Percentiles rank a stretch among this genome's conserved stretches.
Evolutionary conservation across 2,113 vertebrate species (phyloP).

Genomic region (Hiodon alosoides): DNA sequence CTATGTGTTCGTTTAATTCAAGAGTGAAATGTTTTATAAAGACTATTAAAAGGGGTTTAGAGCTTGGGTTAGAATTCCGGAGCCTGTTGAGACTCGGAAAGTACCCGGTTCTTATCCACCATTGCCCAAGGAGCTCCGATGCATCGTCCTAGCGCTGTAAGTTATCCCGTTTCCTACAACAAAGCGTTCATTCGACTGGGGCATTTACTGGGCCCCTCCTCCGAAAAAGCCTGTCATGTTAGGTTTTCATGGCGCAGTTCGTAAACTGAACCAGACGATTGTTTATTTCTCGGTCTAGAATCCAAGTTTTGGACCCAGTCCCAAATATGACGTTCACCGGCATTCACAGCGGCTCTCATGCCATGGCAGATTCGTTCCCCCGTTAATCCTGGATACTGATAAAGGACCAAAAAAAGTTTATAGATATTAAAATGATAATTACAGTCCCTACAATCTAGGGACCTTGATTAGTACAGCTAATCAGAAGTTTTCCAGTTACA

Average conservation of each 20-base stretch:
- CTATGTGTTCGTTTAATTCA: too few species aligned
- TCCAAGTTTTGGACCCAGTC: neutral
- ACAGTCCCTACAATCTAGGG: conserved; percentile 15
- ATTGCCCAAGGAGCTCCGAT: too few species aligned
- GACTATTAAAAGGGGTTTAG: too few species aligned
- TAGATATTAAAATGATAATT: conserved; percentile 25
- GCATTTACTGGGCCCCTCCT: conserved; percentile 13
- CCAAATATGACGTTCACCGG: conserved; percentile 6
- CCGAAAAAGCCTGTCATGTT: conserved; percentile 22
- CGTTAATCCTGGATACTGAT: neutral
- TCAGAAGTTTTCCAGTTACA: conserved; percentile 18
- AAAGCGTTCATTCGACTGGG: conserved; percentile 16
- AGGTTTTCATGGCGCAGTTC: conserved; percentile 24
- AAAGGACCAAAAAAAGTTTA: neutral
- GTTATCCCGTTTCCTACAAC: conserved; percentile 20
- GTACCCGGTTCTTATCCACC: too few species aligned
- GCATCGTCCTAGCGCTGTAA: conserved; percentile 18
- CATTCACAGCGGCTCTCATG: neutral
- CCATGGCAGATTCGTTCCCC: neutral
- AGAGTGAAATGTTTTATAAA: too few species aligned
- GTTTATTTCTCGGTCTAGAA: conserved; percentile 13
- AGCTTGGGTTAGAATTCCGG: too few species aligned
- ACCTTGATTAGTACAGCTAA: conserved; percentile 22
- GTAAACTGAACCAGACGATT: conserved; percentile 22
- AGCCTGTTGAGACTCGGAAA: too few species aligned